Evolutionary conservation across 2,113 vertebrate genomes (phyloP).

Genomic region (Tonatia bakeri): DNA sequence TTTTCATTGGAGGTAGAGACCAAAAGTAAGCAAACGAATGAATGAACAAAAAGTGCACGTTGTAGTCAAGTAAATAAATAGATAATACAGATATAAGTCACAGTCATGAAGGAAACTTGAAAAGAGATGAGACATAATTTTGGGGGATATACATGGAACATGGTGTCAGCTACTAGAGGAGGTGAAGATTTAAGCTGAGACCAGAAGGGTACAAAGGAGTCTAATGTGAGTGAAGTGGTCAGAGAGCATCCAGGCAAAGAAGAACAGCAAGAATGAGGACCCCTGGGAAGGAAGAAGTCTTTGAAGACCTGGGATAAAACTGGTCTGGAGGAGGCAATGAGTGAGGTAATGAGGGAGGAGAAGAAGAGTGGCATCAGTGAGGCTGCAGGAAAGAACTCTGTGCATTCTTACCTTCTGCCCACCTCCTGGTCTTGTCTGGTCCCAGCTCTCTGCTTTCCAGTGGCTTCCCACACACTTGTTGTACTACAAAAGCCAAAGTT

Average conservation of each 20-base stretch:
- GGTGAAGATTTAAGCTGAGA: background rate
- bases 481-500: background rate
- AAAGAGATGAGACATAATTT: background rate
- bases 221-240: background rate
- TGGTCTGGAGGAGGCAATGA: background rate
- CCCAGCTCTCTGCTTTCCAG: background rate
- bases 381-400: background rate
- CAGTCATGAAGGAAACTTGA: background rate
- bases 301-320: background rate
- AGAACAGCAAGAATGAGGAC: background rate
- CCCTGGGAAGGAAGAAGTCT: background rate
- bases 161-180: background rate
- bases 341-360: background rate
- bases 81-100: background rate
- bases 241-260: background rate
- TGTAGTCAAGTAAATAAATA: background rate
- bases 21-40: background rate
- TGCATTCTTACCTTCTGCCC: no score
- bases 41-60: background rate
- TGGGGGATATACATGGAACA: background rate
- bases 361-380: no score
- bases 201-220: background rate
- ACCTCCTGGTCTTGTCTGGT: background rate
- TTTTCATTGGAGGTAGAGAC: background rate
- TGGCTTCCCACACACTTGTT: background rate